Conservation (phyloP, 2,113 vertebrate genomes). For the Otolemur garnettii region DNA sequence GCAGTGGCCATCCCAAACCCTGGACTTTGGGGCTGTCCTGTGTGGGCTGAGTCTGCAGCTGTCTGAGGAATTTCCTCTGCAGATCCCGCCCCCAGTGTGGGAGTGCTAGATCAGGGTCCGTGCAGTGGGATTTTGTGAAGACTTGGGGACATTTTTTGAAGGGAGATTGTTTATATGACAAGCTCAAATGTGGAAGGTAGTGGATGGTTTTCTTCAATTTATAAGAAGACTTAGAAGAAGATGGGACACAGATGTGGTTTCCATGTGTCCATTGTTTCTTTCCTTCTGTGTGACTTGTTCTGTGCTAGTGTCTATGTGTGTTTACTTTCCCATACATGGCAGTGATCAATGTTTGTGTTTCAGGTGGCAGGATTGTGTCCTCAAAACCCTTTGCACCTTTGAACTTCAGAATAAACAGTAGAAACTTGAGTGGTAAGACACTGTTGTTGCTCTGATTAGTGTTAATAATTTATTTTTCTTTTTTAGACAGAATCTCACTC, state of each 20-base stretch:
- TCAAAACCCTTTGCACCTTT: constrained; percentile 99
- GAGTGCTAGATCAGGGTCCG: no score
- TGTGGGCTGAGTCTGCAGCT: no score
- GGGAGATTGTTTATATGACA: background rate
- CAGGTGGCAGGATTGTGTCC: constrained; percentile 99
- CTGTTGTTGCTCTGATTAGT: background rate
- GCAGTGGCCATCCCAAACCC: background rate
- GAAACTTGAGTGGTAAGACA: constrained; percentile 98
- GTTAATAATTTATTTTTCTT: no score
- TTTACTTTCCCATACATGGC: fast-evolving
- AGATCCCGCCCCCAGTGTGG: no score
- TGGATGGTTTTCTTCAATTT: background rate
- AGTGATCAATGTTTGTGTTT: constrained; percentile 64
- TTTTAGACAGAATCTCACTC: no score
- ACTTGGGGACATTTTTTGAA: background rate
- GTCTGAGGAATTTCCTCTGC: background rate
- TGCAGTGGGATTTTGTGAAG: background rate
- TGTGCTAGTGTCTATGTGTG: background rate
- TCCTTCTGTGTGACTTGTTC: background rate
- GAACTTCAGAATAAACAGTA: constrained; percentile 99
- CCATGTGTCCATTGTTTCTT: background rate
- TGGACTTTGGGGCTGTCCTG: no score
- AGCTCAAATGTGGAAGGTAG: background rate
- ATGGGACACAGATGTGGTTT: background rate
- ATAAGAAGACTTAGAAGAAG: background rate